These are phyloP conservation scores for Caenorhabditis sp. DNA, from an alignment of 2,888 invertebrate species.

Conservation along the genomic window DNA sequence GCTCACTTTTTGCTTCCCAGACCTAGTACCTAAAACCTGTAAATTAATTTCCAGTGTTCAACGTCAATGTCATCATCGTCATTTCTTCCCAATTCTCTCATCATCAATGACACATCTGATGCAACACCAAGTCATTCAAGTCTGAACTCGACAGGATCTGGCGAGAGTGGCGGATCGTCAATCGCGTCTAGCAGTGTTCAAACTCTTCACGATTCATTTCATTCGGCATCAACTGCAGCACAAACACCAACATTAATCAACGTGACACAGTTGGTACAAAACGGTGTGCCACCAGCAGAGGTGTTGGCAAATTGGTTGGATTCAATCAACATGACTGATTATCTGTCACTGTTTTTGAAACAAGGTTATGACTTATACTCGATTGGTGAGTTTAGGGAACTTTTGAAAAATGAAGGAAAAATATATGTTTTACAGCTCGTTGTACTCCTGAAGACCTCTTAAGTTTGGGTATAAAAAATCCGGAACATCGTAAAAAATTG, in stretches of 20 bases:
- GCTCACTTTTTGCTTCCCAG: too few species aligned
- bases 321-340: constrained; percentile 92
- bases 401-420: not conserved
- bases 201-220: constrained; percentile 77
- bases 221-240: constrained; percentile 25
- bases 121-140: constrained; percentile 14
- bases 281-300: constrained; percentile 85
- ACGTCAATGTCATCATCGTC: constrained; percentile 34
- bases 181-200: constrained; percentile 73
- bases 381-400: constrained; percentile 73
- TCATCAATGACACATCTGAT: not conserved
- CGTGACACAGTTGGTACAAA: constrained; percentile 74
- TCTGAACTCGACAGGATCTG: constrained; percentile 31
- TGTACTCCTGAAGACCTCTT: constrained; percentile 92
- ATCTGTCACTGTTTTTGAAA: constrained; percentile 88
- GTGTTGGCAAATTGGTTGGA: constrained; percentile 91
- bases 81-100: constrained; percentile 6
- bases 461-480: constrained; percentile 87
- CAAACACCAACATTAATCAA: constrained; percentile 60
- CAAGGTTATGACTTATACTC: constrained; percentile 96
- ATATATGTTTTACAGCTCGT: constrained; percentile 76
- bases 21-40: too few species aligned
- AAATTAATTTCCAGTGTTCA: constrained; percentile 25
- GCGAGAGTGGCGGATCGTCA: constrained; percentile 43
- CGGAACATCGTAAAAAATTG: constrained; percentile 91